These are phyloP conservation scores for Ptychobarbus kaznakovi DNA, from an alignment of 2,797 vertebrate genomes.

Conservation along the genomic window DNA sequence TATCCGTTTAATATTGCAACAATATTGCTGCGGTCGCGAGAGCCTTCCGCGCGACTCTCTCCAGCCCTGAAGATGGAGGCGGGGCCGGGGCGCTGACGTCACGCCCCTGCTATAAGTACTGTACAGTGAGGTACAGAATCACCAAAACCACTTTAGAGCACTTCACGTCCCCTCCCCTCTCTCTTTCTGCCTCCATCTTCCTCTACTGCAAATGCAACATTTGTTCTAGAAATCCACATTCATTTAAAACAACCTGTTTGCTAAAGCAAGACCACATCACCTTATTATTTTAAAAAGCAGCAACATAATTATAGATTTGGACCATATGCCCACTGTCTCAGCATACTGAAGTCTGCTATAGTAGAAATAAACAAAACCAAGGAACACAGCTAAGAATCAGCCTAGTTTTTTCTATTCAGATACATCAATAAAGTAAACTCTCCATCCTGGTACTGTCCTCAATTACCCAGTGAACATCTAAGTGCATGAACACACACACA, in stretches of 20 bases:
- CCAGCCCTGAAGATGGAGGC: constrained; percentile 69
- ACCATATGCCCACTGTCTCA: background rate
- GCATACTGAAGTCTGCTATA: background rate
- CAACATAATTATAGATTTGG: background rate
- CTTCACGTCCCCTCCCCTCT: background rate
- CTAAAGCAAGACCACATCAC: background rate
- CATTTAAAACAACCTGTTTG: background rate
- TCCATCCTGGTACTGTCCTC: constrained; percentile 3
- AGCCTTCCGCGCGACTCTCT: constrained; percentile 68
- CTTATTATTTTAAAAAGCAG: background rate
- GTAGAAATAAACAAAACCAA: background rate
- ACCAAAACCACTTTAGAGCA: constrained; percentile 50
- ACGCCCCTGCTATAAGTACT: constrained; percentile 57
- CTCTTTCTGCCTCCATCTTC: background rate
- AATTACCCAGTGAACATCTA: constrained; percentile 35
- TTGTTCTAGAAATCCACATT: background rate
- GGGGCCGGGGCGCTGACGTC: constrained; percentile 71
- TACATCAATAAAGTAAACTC: constrained; percentile 24
- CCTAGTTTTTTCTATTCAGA: background rate
- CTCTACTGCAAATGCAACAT: background rate
- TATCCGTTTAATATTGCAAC: constrained; percentile 57
- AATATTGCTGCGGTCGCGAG: constrained; percentile 65
- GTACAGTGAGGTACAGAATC: constrained; percentile 51
- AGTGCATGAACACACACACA: constrained; percentile 35
- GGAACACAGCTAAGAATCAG: background rate